Percentiles rank a stretch among this genome's conserved stretches.
Evolutionary conservation across 2,888 invertebrate species (phyloP).

Genomic region (Hydriomena furcata): DNA sequence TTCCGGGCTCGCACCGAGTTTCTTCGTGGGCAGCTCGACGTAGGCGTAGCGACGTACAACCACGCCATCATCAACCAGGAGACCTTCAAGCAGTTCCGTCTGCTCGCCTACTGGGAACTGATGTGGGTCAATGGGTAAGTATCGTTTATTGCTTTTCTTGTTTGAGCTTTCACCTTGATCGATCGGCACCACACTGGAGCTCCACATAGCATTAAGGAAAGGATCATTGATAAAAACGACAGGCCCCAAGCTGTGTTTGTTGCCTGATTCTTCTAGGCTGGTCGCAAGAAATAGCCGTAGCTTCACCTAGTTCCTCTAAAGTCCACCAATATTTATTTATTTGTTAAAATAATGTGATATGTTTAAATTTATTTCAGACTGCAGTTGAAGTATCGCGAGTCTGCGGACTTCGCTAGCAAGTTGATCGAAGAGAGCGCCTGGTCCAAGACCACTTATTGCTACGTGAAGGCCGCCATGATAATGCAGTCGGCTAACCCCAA

Average conservation of each 20-base stretch:
- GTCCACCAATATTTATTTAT: too few relatives aligned
- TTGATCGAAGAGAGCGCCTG: constrained; percentile 92
- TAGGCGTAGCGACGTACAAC: constrained; percentile 89
- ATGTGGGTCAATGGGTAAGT: constrained; percentile 94
- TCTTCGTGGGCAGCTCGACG: constrained; percentile 89
- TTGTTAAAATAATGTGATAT: too few relatives aligned
- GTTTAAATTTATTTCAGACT: constrained; percentile 73
- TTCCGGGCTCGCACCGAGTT: constrained; percentile 94
- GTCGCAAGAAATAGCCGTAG: too few relatives aligned
- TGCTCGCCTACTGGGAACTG: constrained; percentile 97
- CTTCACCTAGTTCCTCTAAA: too few relatives aligned
- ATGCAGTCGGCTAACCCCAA: constrained; percentile 85
- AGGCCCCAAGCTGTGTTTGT: too few relatives aligned
- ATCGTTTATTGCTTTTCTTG: background rate
- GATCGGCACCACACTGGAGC: too few relatives aligned
- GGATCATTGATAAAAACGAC: too few relatives aligned
- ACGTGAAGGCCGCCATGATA: constrained; percentile 93
- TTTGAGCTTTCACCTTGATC: background rate
- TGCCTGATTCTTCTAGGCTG: too few relatives aligned
- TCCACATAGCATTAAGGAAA: too few relatives aligned
- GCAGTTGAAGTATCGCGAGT: constrained; percentile 90
- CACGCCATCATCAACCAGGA: constrained; percentile 92
- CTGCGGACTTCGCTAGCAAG: constrained; percentile 87
- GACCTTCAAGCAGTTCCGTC: constrained; percentile 95
- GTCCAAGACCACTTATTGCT: constrained; percentile 96